Evolutionary conservation across 53 echinoderm and acorn worm species (phyloP), one percentile per base, ranked within the genome.

Genomic region (Arbacia lixula): DNA sequence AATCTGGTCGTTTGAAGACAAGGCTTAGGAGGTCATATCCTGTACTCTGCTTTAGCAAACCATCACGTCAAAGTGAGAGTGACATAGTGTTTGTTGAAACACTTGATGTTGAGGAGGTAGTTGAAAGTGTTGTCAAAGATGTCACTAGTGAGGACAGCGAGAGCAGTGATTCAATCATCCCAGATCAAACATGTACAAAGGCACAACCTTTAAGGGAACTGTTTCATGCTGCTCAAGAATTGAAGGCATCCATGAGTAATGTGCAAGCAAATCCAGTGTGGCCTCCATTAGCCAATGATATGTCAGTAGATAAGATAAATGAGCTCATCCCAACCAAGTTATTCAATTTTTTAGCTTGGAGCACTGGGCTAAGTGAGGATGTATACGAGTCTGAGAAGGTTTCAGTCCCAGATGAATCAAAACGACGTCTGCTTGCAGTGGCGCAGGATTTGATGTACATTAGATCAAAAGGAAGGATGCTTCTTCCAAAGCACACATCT

Each of bases 341-440:
- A 16, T 89, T 68, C 40, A 93, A 93, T 50, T 84, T 93, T 53
- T 69, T 93, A 4, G 89, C 93, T 19, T 93, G 93, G 90, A 58
- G 75, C 6, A 58, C 39, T 40, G 79, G 84, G 30, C 41, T 56
- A n/a, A 85, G 75, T 55, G 6, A 36, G 37, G 42, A 66, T 86
- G 76, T n/a, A 84, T 77, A 14, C 36, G 42, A 37, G 74, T 76
- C 17, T 2, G 14, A 67, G 29, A 67, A 5, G 3, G 68, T 67
- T 3, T 11, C 16, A 5, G 68, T 37, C 10, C 36, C 36, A 12
- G 22, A 17, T 37, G 36, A 67, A 1, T 33, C 24, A 3, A 38
- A 67, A 36, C 1, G 40, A 11, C 24, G 22, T 35, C 4, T 67
- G 33, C 67, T 79, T 6, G 79, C 87, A 25, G 17, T 87, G 25